Conservation (phyloP, 2,113 vertebrate species). For the Mobula birostris region DNA sequence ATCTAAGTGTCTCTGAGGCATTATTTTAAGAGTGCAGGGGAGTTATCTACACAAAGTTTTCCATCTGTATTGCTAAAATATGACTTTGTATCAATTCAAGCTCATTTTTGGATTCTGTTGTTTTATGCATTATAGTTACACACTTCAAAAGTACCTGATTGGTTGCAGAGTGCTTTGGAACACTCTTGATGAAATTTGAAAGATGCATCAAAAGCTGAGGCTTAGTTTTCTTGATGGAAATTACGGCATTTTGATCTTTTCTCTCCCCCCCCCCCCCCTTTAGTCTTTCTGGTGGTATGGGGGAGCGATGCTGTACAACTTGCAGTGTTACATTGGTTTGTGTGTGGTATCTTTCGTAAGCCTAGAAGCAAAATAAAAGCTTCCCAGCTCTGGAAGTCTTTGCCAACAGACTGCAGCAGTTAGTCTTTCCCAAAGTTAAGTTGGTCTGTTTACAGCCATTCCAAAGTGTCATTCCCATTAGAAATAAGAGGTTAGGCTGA, state of each 20-base stretch:
- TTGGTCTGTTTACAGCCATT: neutral
- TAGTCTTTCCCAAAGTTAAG: neutral
- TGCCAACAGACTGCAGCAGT: neutral
- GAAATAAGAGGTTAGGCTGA: neutral
- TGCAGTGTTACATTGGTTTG: neutral
- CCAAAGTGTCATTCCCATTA: neutral
- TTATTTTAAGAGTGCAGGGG: too few relatives aligned
- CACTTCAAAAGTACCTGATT: too few relatives aligned
- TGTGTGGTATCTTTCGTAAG: neutral
- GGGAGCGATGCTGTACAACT: neutral
- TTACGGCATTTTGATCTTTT: neutral
- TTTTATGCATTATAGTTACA: too few relatives aligned
- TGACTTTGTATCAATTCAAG: too few relatives aligned
- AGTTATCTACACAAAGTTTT: too few relatives aligned
- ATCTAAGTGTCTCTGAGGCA: too few relatives aligned
- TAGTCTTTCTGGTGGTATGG: neutral
- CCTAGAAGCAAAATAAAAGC: neutral
- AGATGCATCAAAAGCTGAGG: too few relatives aligned
- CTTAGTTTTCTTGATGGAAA: neutral
- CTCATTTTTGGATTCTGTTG: too few relatives aligned
- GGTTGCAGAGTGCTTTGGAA: too few relatives aligned
- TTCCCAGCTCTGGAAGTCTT: neutral
- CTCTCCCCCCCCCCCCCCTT: too few relatives aligned
- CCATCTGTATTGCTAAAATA: too few relatives aligned
- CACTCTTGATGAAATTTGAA: too few relatives aligned